Base-by-base conservation (phyloP, 2,888 invertebrate genomes). In the Diploptera punctata region DNA sequence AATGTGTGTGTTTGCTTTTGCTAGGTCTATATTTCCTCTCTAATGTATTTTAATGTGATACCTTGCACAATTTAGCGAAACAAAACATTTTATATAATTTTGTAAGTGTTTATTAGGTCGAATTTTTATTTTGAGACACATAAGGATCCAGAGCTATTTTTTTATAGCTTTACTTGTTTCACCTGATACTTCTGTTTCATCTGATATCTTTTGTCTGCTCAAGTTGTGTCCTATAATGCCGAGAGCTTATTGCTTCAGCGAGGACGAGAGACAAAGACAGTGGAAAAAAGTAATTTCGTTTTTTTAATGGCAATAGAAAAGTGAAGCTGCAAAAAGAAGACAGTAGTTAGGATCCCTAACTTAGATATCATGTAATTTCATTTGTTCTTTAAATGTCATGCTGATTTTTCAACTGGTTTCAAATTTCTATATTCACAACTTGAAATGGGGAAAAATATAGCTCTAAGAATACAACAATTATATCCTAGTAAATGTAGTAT, bases 221-320 rank as follows among this genome's bases (percentile, higher is more conserved):
- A 5, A 7, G 4, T 10, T 29, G 26, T 29, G n/a, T 57, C 26
- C 9, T 24, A 2, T 1, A 29, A 29, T 29, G 10, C 57, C 29
- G 29, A n/a, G 31, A 29, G 57, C 57, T 57, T 29, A 57, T 31
- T 57, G 57, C 26, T 29, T 57, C 57, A 57, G 57, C n/a, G 57
- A 29, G 29, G 57, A 24, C 24, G 33, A 57, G n/a, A n/a, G n/a
- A n/a, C n/a, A n/a, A n/a, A n/a, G n/a, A n/a, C n/a, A n/a, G n/a
- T n/a, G 57, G n/a, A 57, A 57, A 57, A 3, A 57, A 29, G 57
- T 57, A 29, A 57, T 24, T 57, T 57, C 57, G n/a, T n/a, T 16
- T 57, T 16, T 29, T 29, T 29, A 5, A 57, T 57, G 57, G 57
- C 57, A 1, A 18, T 5, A 29, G 57, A 57, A n/a, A 29, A 29